phyloP scores from a whole-genome alignment of 2,113 vertebrate genomes.

The Microcebus lehilahytsara region DNA sequence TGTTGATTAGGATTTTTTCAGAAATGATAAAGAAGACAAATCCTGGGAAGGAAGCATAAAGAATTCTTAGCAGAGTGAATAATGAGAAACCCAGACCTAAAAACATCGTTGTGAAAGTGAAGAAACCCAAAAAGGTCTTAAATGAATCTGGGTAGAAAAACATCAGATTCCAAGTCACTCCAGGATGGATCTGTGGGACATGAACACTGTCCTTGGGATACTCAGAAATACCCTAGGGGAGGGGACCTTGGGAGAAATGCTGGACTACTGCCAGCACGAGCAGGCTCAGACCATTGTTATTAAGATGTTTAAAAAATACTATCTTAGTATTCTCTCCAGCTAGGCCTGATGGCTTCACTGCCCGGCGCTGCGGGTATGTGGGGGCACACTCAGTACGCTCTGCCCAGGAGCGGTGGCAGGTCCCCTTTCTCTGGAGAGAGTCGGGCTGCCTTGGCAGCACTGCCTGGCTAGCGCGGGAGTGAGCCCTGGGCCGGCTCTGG shows the following conservation, averaged over 20 bases:
- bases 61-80: constrained; percentile 32
- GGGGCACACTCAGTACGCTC: neutral
- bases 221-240: neutral
- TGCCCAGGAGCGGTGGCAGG: neutral
- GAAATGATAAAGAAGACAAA: constrained; percentile 27
- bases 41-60: neutral
- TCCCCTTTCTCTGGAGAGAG: neutral
- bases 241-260: neutral
- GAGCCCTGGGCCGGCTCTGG: neutral
- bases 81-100: neutral
- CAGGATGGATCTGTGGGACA: neutral
- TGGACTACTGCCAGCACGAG: neutral
- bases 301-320: neutral
- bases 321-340: neutral
- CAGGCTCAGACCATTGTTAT: neutral
- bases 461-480: neutral
- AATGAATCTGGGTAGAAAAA: neutral
- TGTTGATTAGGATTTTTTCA: constrained; percentile 34
- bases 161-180: neutral
- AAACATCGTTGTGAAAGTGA: neutral
- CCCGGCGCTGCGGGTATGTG: neutral
- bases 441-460: neutral
- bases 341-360: neutral
- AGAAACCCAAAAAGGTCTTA: neutral
- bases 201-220: neutral